phyloP scores from a whole-genome alignment of 2,888 invertebrate genomes.

The Drosophila mimetica region DNA sequence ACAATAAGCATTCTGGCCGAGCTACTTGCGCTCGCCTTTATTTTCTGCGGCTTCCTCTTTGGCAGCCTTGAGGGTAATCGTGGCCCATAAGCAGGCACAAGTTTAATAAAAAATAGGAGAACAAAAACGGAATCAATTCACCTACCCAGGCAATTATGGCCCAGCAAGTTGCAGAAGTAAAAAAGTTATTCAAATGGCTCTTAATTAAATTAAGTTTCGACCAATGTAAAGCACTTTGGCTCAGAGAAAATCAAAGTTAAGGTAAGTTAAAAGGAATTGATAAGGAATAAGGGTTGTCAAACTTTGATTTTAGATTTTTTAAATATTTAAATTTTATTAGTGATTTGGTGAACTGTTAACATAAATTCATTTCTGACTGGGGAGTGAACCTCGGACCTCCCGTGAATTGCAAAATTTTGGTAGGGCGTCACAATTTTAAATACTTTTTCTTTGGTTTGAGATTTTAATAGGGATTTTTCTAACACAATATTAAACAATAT shows the following conservation, averaged over 20 bases:
- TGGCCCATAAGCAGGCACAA: conserved; percentile 25
- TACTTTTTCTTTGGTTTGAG: too few relatives aligned
- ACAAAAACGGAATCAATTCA: conserved; percentile 54
- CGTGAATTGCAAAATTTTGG: too few relatives aligned
- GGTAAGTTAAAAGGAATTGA: background rate
- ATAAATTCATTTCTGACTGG: too few relatives aligned
- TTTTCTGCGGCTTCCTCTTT: conserved; percentile 23
- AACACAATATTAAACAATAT: background rate
- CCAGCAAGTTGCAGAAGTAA: conserved; percentile 44
- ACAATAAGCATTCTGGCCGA: conserved; percentile 58
- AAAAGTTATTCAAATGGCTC: conserved; percentile 54
- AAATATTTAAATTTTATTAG: too few relatives aligned
- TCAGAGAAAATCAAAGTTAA: background rate
- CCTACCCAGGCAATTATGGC: conserved; percentile 64
- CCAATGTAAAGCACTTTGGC: background rate
- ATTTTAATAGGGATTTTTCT: too few relatives aligned
- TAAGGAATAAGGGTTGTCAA: too few relatives aligned
- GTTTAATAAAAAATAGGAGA: conserved; percentile 14
- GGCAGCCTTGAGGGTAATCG: conserved; percentile 37
- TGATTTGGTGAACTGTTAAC: too few relatives aligned
- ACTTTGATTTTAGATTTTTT: too few relatives aligned
- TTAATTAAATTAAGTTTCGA: conserved; percentile 53
- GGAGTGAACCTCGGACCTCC: too few relatives aligned
- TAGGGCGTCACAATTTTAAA: too few relatives aligned
- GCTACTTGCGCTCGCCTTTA: conserved; percentile 7